These are phyloP conservation scores for Syncerus caffer DNA, from an alignment of 2,797 vertebrate species.

Conservation along the genomic window DNA sequence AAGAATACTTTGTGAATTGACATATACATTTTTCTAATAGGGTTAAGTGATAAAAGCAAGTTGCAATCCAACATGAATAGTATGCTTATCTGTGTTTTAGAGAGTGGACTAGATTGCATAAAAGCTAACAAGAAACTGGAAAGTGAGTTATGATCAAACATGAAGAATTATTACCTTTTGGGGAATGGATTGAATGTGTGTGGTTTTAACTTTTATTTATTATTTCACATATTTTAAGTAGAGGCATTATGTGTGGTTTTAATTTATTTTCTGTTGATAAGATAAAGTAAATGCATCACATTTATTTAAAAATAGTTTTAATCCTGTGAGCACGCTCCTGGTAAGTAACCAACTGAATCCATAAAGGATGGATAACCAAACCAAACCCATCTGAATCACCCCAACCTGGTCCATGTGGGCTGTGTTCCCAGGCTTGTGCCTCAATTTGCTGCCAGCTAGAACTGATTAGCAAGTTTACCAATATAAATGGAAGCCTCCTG, in stretches of 20 bases:
- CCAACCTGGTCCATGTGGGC: rapidly evolving
- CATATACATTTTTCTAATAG: too few relatives aligned
- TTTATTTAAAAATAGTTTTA: background rate
- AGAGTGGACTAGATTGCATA: background rate
- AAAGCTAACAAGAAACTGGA: background rate
- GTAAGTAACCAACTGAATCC: background rate
- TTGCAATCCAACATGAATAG: background rate
- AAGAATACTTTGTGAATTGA: background rate
- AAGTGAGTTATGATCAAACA: background rate
- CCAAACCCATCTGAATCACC: background rate
- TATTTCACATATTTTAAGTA: background rate
- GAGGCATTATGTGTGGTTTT: background rate
- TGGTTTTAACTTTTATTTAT: background rate
- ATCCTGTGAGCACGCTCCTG: background rate
- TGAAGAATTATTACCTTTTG: background rate
- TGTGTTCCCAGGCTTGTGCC: background rate
- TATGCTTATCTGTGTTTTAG: background rate
- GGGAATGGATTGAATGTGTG: background rate
- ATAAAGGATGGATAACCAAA: rapidly evolving
- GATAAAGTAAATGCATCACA: background rate
- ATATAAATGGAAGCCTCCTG: rapidly evolving
- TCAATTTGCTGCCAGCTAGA: background rate
- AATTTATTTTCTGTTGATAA: background rate
- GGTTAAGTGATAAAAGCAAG: background rate
- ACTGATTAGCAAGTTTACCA: background rate